Evolutionary conservation across 1,140 invertebrate genomes (phyloP).

Genomic region (Artemia franciscana): DNA sequence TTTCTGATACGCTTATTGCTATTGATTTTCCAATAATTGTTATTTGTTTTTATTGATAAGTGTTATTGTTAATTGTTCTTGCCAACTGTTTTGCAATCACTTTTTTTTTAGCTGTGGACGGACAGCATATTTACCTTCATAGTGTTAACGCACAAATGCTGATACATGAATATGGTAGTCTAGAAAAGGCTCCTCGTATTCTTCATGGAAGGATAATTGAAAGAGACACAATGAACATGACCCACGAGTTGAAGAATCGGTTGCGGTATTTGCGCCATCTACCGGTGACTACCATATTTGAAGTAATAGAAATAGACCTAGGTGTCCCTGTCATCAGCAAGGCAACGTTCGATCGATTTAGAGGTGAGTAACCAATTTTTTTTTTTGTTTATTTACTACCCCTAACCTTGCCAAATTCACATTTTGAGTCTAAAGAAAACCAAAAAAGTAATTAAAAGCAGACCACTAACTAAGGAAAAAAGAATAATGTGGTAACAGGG

Average conservation of each 20-base stretch:
- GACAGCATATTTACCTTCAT: slow-evolving; percentile 78
- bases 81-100: no score
- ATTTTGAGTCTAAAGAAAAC: slow-evolving; percentile 7
- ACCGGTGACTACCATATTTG: slow-evolving; percentile 67
- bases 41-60: no score
- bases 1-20: no score
- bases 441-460: background rate
- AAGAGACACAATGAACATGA: slow-evolving; percentile 58
- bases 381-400: background rate
- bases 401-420: slow-evolving; percentile 8
- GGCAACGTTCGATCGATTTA: slow-evolving; percentile 35
- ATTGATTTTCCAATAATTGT: no score
- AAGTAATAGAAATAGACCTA: slow-evolving; percentile 64
- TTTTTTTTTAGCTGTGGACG: slow-evolving; percentile 42
- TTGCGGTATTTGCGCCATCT: slow-evolving; percentile 65
- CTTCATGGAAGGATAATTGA: slow-evolving; percentile 52
- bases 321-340: slow-evolving; percentile 39
- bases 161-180: slow-evolving; percentile 52
- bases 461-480: background rate
- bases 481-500: background rate
- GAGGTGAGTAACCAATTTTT: slow-evolving; percentile 28
- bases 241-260: slow-evolving; percentile 45
- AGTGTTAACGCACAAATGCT: slow-evolving; percentile 74
- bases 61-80: no score
- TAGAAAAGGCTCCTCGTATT: slow-evolving; percentile 47